These are phyloP conservation scores for Gopherus flavomarginatus DNA, from an alignment of 2,113 vertebrate genomes.

Conservation along the genomic window DNA sequence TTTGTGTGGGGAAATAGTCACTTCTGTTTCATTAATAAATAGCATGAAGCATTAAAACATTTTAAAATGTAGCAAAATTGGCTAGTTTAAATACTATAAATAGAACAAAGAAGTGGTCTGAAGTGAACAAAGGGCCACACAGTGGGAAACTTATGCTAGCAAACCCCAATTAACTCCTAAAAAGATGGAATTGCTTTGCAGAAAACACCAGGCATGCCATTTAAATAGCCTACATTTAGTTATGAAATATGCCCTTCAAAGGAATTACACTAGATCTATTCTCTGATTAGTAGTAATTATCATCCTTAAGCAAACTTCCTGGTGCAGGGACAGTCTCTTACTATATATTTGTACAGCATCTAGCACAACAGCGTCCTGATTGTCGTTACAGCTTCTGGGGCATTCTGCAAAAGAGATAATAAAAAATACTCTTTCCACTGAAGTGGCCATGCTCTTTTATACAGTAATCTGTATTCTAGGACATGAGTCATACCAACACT, in stretches of 20 bases:
- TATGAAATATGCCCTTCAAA: neutral
- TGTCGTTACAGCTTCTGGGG: neutral
- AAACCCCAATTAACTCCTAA: neutral
- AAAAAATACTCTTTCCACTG: neutral
- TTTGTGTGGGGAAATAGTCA: neutral
- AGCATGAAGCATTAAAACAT: neutral
- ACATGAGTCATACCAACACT: accelerated
- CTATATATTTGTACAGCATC: accelerated
- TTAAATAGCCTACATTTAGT: conserved; percentile 19
- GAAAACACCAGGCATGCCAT: conserved; percentile 21
- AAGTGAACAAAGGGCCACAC: accelerated
- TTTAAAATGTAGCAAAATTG: neutral
- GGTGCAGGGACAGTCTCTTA: neutral
- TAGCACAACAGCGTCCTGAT: neutral
- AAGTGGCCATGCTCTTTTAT: neutral
- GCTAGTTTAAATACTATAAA: neutral
- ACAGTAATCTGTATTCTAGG: neutral
- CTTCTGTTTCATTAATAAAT: neutral
- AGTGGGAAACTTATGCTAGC: neutral
- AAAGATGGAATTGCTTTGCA: conserved; percentile 43
- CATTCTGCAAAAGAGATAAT: neutral
- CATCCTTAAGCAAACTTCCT: neutral
- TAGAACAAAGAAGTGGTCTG: neutral
- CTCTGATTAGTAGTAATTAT: neutral
- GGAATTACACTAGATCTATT: neutral